These are phyloP conservation scores for Bemisia tabaci DNA, from an alignment of 1,140 invertebrate species.

Conservation along the genomic window DNA sequence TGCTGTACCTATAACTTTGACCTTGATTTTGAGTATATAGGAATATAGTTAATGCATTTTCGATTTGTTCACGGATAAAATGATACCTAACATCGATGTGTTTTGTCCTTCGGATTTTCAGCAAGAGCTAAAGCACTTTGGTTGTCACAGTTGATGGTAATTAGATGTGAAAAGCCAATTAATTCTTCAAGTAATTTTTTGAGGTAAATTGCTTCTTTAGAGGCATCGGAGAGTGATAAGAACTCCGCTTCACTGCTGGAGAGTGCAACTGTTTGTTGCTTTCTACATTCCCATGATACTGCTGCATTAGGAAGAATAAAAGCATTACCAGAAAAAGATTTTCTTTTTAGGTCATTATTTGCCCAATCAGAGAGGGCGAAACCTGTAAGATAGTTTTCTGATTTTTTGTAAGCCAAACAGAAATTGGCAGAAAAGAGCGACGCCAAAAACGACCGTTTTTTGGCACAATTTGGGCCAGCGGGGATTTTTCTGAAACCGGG, in stretches of 20 bases:
- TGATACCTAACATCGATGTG: conserved; percentile 19
- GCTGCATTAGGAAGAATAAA: not conserved
- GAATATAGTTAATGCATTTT: no score
- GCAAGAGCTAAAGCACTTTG: conserved; percentile 18
- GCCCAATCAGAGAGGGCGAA: no score
- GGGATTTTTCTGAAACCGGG: no score
- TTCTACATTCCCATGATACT: not conserved
- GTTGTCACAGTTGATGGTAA: conserved; percentile 15
- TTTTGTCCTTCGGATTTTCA: conserved; percentile 14
- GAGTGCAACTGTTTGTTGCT: conserved; percentile 17
- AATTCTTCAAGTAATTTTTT: conserved; percentile 15
- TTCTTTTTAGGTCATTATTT: no score
- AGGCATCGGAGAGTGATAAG: conserved; percentile 21
- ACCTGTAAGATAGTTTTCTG: no score
- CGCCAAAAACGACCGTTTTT: no score
- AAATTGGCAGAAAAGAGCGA: no score
- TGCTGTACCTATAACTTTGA: no score
- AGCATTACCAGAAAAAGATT: not conserved
- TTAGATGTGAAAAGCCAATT: not conserved
- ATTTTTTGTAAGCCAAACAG: no score
- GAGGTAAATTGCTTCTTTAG: conserved; percentile 18
- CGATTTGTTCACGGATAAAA: conserved; percentile 15
- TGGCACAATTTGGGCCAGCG: no score
- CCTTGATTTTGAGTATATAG: no score
- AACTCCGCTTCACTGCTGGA: conserved; percentile 26